These are phyloP conservation scores for Yponomeuta sedellus DNA, from an alignment of 2,888 invertebrate species.

Conservation along the genomic window DNA sequence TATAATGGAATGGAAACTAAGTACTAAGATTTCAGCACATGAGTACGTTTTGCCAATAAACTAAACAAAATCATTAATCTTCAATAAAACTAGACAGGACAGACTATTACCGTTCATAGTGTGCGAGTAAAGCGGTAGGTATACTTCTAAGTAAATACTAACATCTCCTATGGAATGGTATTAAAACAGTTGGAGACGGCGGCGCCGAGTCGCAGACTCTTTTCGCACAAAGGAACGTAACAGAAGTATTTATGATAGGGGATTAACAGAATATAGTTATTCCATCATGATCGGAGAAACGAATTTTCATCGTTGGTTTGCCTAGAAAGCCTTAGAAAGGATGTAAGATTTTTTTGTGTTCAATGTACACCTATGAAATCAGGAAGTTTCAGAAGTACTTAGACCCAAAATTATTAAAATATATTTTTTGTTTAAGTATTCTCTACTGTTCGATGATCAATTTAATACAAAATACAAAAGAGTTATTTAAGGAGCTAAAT, in stretches of 20 bases:
- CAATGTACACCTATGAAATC: too few species aligned
- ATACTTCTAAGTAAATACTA: not conserved
- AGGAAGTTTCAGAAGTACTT: too few species aligned
- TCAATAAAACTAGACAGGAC: not conserved
- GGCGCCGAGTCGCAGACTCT: conserved; percentile 33
- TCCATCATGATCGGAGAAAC: too few species aligned
- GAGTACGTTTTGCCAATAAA: not conserved
- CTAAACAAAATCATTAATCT: not conserved
- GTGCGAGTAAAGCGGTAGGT: not conserved
- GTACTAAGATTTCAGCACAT: not conserved
- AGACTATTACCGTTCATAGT: not conserved
- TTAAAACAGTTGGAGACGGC: conserved; percentile 37
- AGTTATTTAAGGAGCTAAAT: too few species aligned
- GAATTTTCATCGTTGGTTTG: too few species aligned
- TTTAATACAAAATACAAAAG: too few species aligned
- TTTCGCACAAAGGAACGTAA: not conserved
- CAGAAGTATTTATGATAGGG: not conserved
- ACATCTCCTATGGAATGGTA: conserved; percentile 21
- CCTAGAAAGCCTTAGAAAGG: too few species aligned
- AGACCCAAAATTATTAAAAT: too few species aligned
- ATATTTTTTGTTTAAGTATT: too few species aligned
- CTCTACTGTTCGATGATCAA: too few species aligned
- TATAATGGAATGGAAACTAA: too few species aligned
- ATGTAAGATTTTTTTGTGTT: too few species aligned
- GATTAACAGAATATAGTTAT: not conserved